Evolutionary conservation across 1,140 invertebrate species (phyloP).

Genomic region (Achatina immaculata): DNA sequence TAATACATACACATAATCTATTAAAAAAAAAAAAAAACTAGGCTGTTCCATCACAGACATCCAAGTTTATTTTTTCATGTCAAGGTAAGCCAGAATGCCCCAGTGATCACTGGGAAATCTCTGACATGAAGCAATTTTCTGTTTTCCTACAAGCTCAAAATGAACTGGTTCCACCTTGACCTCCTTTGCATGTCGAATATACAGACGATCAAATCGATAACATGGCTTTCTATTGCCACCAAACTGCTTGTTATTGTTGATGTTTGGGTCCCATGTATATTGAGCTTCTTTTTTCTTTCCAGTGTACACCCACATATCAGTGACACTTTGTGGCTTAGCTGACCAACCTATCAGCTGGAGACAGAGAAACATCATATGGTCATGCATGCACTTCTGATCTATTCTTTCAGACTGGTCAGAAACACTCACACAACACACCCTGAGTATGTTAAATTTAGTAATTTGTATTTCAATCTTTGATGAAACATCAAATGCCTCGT

Average conservation of each 20-base stretch:
- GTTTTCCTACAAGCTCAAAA: conserved; percentile 76
- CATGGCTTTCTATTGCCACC: conserved; percentile 69
- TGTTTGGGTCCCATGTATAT: conserved; percentile 76
- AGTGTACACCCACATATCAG: conserved; percentile 75
- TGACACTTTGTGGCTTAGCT: conserved; percentile 71
- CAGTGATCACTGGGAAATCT: conserved; percentile 78
- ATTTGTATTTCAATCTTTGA: too few relatives aligned
- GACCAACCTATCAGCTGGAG: conserved; percentile 69
- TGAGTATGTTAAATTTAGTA: too few relatives aligned
- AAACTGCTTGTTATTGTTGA: conserved; percentile 73
- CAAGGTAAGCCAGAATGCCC: conserved; percentile 73
- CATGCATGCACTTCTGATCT: neutral
- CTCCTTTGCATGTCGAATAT: conserved; percentile 66
- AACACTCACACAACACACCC: too few relatives aligned
- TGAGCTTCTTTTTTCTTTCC: conserved; percentile 73
- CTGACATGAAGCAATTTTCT: conserved; percentile 73
- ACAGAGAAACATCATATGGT: conserved; percentile 16
- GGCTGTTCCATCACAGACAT: too few relatives aligned
- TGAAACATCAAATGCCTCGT: too few relatives aligned
- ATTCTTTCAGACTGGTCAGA: neutral
- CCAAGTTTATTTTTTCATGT: conserved; percentile 39
- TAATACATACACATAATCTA: too few relatives aligned
- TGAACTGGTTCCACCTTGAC: conserved; percentile 70
- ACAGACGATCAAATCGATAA: conserved; percentile 76
- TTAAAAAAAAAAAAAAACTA: too few relatives aligned